Conservation (phyloP, 2,113 vertebrate genomes). For the Chionomys nivalis region DNA sequence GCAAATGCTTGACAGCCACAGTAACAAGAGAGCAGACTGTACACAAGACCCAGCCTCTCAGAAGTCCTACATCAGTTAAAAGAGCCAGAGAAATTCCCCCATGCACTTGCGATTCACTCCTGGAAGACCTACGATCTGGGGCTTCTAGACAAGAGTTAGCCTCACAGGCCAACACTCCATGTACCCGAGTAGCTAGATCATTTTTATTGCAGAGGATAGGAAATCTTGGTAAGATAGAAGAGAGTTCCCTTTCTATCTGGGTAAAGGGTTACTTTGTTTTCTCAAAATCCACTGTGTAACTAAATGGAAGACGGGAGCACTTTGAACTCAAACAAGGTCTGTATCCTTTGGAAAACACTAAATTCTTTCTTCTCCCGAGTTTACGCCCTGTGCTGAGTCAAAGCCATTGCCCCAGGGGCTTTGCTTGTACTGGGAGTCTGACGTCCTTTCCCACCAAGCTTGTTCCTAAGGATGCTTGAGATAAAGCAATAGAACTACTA, state of each 20-base stretch:
- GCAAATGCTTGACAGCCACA: not conserved
- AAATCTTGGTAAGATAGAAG: constrained; percentile 35
- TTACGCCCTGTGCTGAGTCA: not conserved
- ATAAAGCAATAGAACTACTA: not conserved
- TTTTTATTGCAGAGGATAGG: not conserved
- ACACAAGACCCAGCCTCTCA: not conserved
- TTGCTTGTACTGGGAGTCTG: not conserved
- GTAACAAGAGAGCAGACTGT: not conserved
- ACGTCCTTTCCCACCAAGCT: not conserved
- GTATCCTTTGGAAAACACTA: constrained; percentile 49
- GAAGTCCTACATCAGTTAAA: not conserved
- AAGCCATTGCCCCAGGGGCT: not conserved
- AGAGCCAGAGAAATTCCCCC: not conserved
- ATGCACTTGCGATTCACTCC: not conserved
- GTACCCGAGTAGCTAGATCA: not conserved
- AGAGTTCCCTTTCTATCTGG: not conserved
- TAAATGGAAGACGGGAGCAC: constrained; percentile 31
- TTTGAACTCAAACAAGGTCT: constrained; percentile 68
- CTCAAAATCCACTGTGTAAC: constrained; percentile 62
- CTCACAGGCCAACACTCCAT: not conserved
- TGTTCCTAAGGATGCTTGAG: not conserved
- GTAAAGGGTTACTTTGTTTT: constrained; percentile 43
- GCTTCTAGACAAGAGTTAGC: not conserved
- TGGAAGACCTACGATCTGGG: not conserved
- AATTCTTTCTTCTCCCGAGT: not conserved